Evolutionary conservation across 2,888 invertebrate species (phyloP), one percentile per base, ranked within the genome.

Genomic region (Agriopis aurantiaria): DNA sequence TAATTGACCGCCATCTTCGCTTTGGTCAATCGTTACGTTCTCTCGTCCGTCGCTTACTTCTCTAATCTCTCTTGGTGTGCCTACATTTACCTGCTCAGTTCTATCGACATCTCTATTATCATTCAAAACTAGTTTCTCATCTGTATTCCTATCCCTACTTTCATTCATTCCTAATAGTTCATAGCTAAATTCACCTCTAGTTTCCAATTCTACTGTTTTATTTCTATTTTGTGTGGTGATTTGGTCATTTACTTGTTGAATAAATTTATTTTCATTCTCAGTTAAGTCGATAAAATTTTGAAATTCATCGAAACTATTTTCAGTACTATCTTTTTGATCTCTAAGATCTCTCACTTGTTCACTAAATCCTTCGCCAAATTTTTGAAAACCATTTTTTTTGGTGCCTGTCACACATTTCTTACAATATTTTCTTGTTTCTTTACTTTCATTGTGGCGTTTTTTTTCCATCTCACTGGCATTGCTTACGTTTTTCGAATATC

Each of bases 1-100:
- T 88, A 91, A 90, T 89, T 89, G 91, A 90, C 88, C 85, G 82
- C 79, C 84, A 80, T 83, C 83, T 74, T 75, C 77, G 77, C 82
- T 74, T 73, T 75, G 84, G 81, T 84, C 84, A 81, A 80, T 76
- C 71, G 74, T 76, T 78, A 74, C 82, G 81, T 86, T 91, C 85
- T 88, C 89, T 88, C 85, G 82, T 87, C 81, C 82, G 82, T 87
- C 88, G 77, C 79, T 80, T 80, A 80, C 82, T 79, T 83, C 77
- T 68, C 81, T 82, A 83, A 67, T 82, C 79, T 84, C 85, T 83
- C 83, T 83, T 79, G 77, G 71, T 70, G 75, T 78, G 74, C 74
- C 75, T 77, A 72, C 77, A 77, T 77, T 80, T 65, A 75, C 75
- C 75, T 76, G 71, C 64, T 77, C 73, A 74, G 70, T 62, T 71